phyloP scores from a whole-genome alignment of 2,113 vertebrate species.

The Podocnemis expansa region DNA sequence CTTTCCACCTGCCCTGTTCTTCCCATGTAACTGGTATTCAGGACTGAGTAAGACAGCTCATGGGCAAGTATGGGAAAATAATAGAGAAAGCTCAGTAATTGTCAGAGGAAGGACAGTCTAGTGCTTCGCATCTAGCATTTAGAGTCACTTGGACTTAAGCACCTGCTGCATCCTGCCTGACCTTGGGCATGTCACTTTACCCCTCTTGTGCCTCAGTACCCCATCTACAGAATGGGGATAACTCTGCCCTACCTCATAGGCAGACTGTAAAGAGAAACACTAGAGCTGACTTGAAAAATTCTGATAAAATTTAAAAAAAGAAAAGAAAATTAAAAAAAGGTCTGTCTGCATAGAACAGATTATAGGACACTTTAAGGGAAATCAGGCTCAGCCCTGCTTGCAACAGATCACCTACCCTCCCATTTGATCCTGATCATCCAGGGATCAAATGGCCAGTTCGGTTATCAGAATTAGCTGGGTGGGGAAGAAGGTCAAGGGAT shows the following conservation, averaged over 20 bases:
- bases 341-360: background rate
- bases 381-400: background rate
- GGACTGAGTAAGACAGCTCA: background rate
- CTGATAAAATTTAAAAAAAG: no score
- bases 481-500: background rate
- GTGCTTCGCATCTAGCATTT: background rate
- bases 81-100: background rate
- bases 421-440: background rate
- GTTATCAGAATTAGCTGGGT: background rate
- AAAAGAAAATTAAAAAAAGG: no score
- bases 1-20: background rate
- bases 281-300: background rate
- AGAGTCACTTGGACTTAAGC: background rate
- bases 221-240: background rate
- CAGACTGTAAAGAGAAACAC: background rate
- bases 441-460: background rate
- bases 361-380: background rate
- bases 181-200: background rate
- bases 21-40: background rate
- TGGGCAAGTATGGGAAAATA: background rate
- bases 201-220: background rate
- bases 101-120: background rate
- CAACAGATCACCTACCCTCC: background rate
- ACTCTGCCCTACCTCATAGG: background rate
- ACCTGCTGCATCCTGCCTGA: background rate